Base-by-base conservation (phyloP, 2,797 vertebrate genomes). In the Prunella strophiata region DNA sequence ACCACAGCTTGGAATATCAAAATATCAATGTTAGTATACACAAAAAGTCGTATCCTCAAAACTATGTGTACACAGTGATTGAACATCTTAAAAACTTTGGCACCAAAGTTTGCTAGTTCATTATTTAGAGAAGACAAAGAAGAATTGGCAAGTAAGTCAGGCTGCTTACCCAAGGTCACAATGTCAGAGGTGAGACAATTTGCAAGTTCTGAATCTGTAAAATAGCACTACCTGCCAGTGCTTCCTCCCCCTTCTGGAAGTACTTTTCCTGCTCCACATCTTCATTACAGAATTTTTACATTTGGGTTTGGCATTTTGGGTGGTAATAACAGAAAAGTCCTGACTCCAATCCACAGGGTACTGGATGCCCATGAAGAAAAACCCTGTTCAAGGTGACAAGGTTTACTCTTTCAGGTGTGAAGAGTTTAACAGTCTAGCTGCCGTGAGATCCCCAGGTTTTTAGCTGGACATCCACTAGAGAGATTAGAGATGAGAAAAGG, bases 401-500 rank as follows among this genome's bases (percentile, higher is more conserved):
- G 30, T 78, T 92, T 81, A 62, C 25, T 79, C 19, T 78, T 91
- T 68, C 36, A 73, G 51, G 63, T 78, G 68, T 57, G 66, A 92
- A 93, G 88, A 82, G 45, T 75, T 96, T 90, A 90, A 67, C 73
- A 91, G 58, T 15, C 89, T 88, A 50, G 34, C 19, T 61, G 16
- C 59, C 10, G 0, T 72, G 85, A 94, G 51, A 43, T 68, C n/a
- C 48, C 86, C n/a, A 82, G 13, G 29, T 59, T 63, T 38, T 66
- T 71, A 88, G n/a, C 23, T 94, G 63, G 63, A 78, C 85, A 82
- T 34, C 18, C 54, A 40, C 67, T 70, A 27, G 47, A 85, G 73
- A 92, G 25, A 72, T 78, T 77, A 77, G 32, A 92, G 55, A 84
- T 32, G 51, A 78, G 77, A 74, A 92, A 95, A 92, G 68, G 84